phyloP scores from a whole-genome alignment of 2,888 invertebrate species.

The Cartodere bifasciata region DNA sequence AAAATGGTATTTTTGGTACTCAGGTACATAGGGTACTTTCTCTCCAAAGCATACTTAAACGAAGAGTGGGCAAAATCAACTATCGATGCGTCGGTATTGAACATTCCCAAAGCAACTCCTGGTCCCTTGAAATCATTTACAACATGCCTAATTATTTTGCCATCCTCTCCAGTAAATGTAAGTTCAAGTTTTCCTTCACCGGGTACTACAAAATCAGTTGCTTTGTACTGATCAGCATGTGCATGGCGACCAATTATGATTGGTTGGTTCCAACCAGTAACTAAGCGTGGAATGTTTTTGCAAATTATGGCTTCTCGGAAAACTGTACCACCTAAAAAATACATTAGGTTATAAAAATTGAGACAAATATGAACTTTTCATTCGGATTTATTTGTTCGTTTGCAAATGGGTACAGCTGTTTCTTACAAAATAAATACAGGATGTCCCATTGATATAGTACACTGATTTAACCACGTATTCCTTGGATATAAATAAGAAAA shows the following conservation, averaged over 20 bases:
- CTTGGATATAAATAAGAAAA: no score
- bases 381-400: no score
- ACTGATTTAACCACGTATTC: no score
- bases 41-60: constrained; percentile 76
- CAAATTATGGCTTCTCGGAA: constrained; percentile 82
- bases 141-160: constrained; percentile 52
- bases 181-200: constrained; percentile 80
- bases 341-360: no score
- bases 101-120: constrained; percentile 92
- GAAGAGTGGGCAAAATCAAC: constrained; percentile 90
- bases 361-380: no score
- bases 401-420: no score
- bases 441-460: no score
- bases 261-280: constrained; percentile 89
- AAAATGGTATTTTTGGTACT: constrained; percentile 96
- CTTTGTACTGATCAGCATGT: constrained; percentile 95
- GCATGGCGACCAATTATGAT: constrained; percentile 98
- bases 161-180: constrained; percentile 58
- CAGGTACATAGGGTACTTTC: constrained; percentile 80
- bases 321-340: constrained; percentile 66
- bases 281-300: constrained; percentile 89
- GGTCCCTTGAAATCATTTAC: constrained; percentile 78
- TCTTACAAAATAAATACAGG: no score
- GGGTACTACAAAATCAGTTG: constrained; percentile 92
- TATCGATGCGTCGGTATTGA: constrained; percentile 92